A percentile compares a stretch with the other conserved stretches of the same genome.
These are phyloP conservation scores for Magallana ariakensis DNA, from an alignment of 1,140 invertebrate species.

Conservation along the genomic window DNA sequence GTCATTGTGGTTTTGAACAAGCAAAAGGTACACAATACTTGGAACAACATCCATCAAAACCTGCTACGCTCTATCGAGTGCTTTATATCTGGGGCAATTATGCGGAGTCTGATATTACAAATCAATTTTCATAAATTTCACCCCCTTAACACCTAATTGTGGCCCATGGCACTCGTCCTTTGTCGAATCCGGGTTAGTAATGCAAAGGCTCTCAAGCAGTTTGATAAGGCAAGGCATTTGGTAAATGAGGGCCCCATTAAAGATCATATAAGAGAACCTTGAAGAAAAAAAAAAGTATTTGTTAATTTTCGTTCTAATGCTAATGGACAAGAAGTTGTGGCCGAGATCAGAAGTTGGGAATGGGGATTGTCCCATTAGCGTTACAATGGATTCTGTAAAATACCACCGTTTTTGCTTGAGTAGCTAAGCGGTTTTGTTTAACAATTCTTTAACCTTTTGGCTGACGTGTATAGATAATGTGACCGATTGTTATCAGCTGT, in stretches of 20 bases:
- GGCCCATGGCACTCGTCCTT: background rate
- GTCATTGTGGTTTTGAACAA: background rate
- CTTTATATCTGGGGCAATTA: background rate
- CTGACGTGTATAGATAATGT: background rate
- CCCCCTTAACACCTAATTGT: conserved; percentile 11
- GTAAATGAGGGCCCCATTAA: conserved; percentile 8
- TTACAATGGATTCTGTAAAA: background rate
- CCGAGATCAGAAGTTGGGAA: background rate
- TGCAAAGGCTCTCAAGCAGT: background rate
- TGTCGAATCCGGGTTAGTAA: background rate
- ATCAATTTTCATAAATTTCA: conserved; percentile 36
- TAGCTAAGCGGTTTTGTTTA: background rate
- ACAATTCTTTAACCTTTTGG: background rate
- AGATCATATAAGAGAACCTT: background rate
- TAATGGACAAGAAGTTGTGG: background rate
- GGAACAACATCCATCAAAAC: background rate
- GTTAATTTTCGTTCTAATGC: conserved; percentile 17
- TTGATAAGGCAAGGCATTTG: conserved; percentile 8
- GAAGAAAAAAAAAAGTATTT: background rate
- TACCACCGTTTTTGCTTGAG: background rate
- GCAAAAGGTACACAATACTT: background rate
- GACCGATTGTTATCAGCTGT: conserved; percentile 15
- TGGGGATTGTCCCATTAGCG: conserved; percentile 13
- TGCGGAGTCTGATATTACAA: conserved; percentile 1
- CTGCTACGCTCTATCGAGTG: background rate